Conservation (phyloP, 2,797 vertebrate species). For the Nothura maculosa region DNA sequence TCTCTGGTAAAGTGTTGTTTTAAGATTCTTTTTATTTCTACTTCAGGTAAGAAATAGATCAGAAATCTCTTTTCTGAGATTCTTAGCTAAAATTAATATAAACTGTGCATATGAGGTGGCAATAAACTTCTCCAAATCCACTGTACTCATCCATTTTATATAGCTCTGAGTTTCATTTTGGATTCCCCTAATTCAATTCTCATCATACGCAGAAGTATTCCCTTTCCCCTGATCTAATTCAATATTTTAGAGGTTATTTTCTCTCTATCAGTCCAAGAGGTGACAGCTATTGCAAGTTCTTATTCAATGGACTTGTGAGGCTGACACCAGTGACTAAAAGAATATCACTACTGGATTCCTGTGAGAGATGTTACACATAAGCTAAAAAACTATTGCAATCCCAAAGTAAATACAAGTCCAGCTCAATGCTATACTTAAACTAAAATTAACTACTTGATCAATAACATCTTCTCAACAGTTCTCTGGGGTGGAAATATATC, state of each 20-base stretch:
- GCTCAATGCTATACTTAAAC: background rate
- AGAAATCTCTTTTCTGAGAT: background rate
- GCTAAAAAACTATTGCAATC: background rate
- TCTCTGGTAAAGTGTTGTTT: background rate
- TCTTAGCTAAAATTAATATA: background rate
- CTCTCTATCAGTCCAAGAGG: background rate
- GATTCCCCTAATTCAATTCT: background rate
- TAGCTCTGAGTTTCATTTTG: background rate
- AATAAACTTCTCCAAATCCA: constrained; percentile 10
- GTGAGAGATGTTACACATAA: background rate
- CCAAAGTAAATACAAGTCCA: background rate
- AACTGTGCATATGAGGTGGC: background rate
- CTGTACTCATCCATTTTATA: background rate
- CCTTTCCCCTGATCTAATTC: background rate
- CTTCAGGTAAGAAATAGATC: too few relatives aligned
- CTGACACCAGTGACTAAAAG: background rate
- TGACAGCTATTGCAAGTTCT: background rate
- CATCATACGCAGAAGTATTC: background rate
- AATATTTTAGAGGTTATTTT: background rate
- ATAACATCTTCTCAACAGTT: background rate
- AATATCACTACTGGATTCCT: background rate
- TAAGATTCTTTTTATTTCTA: too few relatives aligned
- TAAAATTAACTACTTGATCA: background rate
- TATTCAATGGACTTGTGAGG: background rate
- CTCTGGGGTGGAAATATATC: background rate